Conservation (phyloP, 1,140 invertebrate genomes). For the Oncopodura yosiiana region DNA sequence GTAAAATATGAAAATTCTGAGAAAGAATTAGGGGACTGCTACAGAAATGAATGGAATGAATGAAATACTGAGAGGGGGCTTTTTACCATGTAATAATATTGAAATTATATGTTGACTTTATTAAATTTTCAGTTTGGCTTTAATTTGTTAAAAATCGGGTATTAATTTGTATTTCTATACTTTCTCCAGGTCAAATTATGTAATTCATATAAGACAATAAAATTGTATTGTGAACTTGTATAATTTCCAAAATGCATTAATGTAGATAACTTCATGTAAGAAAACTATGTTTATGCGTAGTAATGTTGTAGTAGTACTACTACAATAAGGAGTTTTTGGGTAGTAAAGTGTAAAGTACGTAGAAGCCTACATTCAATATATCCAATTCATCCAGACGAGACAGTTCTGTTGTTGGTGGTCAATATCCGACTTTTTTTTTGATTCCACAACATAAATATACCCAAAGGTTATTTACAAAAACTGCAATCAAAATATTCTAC, state of each 20-base stretch:
- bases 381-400: neutral
- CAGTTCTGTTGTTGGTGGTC: neutral
- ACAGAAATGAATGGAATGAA: constrained; percentile 25
- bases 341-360: neutral
- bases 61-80: constrained; percentile 20
- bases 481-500: neutral
- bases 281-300: neutral
- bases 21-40: neutral
- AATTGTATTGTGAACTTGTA: neutral
- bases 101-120: constrained; percentile 20
- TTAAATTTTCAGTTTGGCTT: too few relatives aligned
- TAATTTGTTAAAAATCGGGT: constrained; percentile 7
- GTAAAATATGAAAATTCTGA: neutral
- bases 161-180: neutral
- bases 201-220: neutral
- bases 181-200: neutral
- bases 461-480: neutral
- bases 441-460: neutral
- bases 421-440: neutral
- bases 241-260: neutral
- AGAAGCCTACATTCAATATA: neutral
- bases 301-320: constrained; percentile 1
- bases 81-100: too few relatives aligned
- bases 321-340: constrained; percentile 4
- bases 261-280: neutral